Evolutionary conservation across 2,113 vertebrate species (phyloP).

Genomic region (Rhinogobius similis): DNA sequence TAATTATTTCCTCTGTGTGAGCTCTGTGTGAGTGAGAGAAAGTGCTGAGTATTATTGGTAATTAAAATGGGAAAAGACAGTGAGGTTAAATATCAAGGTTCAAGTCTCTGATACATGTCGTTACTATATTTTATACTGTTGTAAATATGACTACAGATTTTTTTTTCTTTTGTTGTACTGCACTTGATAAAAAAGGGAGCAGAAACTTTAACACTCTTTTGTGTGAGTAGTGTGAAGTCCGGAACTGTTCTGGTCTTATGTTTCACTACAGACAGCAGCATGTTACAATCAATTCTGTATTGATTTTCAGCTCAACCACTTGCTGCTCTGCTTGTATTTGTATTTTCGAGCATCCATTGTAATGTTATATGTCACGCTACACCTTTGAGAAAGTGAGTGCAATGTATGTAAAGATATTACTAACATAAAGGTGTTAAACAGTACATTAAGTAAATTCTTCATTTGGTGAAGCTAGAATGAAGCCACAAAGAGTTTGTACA

Average conservation of each 20-base stretch:
- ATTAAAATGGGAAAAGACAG: slow-evolving; percentile 58
- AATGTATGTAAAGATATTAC: no score
- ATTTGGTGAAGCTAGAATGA: no score
- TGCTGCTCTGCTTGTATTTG: slow-evolving; percentile 3
- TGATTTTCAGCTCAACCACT: slow-evolving; percentile 10
- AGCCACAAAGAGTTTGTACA: no score
- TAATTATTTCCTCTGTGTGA: slow-evolving; percentile 63
- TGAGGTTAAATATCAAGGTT: slow-evolving; percentile 53
- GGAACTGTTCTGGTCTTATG: background rate
- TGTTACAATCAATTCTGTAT: slow-evolving; percentile 3
- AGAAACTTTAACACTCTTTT: background rate
- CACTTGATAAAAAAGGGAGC: background rate
- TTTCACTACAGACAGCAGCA: slow-evolving; percentile 2
- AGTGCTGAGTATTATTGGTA: slow-evolving; percentile 38
- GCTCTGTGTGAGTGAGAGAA: slow-evolving; percentile 12
- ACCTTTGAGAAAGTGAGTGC: background rate
- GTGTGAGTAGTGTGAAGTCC: background rate
- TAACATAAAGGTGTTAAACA: no score
- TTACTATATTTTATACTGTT: slow-evolving; percentile 25
- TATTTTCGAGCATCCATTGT: slow-evolving; percentile 1
- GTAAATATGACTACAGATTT: background rate
- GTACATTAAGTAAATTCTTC: no score
- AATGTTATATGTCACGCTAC: slow-evolving; percentile 1
- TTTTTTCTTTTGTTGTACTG: background rate
- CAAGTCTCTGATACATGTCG: slow-evolving; percentile 25